Evolutionary conservation across 2,113 vertebrate species (phyloP).

Genomic region (Pungitius pungitius): DNA sequence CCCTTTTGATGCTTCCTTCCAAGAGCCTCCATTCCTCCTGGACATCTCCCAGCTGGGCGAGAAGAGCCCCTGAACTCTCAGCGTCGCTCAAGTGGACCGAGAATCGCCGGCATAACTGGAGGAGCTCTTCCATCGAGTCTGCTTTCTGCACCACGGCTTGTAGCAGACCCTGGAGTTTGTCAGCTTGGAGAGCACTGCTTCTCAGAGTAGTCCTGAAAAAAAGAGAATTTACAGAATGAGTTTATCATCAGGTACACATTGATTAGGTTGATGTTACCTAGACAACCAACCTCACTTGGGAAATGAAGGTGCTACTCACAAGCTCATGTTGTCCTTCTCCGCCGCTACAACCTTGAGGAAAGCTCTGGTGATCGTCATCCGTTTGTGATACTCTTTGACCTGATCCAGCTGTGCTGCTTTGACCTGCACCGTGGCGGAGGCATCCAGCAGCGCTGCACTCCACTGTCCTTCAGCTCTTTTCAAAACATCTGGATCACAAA

Average conservation of each 20-base stretch:
- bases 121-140: conserved; percentile 74
- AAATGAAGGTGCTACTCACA: conserved; percentile 80
- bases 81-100: conserved; percentile 76
- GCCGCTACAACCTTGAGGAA: conserved; percentile 77
- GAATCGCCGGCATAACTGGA: conserved; percentile 77
- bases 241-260: neutral
- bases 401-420: conserved; percentile 83
- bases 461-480: conserved; percentile 53
- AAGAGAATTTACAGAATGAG: neutral
- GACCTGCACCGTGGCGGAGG: conserved; percentile 79
- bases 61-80: conserved; percentile 82
- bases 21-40: conserved; percentile 84
- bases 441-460: conserved; percentile 81
- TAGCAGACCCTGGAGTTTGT: conserved; percentile 81
- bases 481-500: conserved; percentile 17
- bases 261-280: neutral
- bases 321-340: conserved; percentile 83
- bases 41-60: conserved; percentile 83
- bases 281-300: neutral
- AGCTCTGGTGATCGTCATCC: conserved; percentile 68
- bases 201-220: conserved; percentile 77
- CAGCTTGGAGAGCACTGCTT: conserved; percentile 78
- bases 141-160: conserved; percentile 79
- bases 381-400: conserved; percentile 82
- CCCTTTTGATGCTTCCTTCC: conserved; percentile 79